A percentile compares a stretch with the other conserved stretches of the same genome.
phyloP scores from a whole-genome alignment of 2,888 invertebrate species.

The Mesorhabditis belari region DNA sequence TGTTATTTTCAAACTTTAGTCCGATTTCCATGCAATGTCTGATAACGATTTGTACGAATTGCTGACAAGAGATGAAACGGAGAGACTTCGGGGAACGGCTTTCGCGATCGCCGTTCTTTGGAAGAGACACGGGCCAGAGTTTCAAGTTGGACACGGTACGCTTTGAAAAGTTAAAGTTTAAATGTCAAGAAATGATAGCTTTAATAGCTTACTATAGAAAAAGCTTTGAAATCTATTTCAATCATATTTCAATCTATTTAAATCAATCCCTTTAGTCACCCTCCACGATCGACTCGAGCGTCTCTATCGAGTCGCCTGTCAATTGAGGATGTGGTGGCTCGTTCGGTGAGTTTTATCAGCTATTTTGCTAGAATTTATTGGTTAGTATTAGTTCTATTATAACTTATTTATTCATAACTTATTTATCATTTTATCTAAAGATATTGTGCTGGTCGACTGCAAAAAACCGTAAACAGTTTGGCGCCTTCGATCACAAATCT shows the following conservation, averaged over 20 bases:
- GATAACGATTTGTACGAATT: constrained; percentile 32
- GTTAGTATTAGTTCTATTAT: background rate
- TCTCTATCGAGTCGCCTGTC: constrained; percentile 55
- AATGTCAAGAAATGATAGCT: background rate
- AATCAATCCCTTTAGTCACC: constrained; percentile 38
- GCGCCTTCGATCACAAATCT: constrained; percentile 97
- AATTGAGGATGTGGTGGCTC: constrained; percentile 51
- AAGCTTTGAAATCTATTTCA: background rate
- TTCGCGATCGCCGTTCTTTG: constrained; percentile 43
- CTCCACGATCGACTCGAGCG: constrained; percentile 56
- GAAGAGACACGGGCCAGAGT: constrained; percentile 30
- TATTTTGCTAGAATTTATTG: background rate
- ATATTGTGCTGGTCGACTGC: constrained; percentile 83
- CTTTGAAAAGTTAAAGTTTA: background rate
- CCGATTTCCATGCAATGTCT: constrained; percentile 19
- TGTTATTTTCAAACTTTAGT: constrained; percentile 10
- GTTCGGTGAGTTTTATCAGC: constrained; percentile 64
- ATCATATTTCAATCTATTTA: background rate
- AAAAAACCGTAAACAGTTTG: constrained; percentile 91
- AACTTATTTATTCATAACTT: too few relatives aligned
- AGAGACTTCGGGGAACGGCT: constrained; percentile 34
- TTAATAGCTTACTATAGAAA: background rate
- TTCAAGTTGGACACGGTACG: constrained; percentile 35
- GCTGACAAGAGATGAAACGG: constrained; percentile 33
- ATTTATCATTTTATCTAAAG: background rate